Base-by-base conservation (phyloP, 1,140 invertebrate genomes). In the Macrosteles quadrilineatus region DNA sequence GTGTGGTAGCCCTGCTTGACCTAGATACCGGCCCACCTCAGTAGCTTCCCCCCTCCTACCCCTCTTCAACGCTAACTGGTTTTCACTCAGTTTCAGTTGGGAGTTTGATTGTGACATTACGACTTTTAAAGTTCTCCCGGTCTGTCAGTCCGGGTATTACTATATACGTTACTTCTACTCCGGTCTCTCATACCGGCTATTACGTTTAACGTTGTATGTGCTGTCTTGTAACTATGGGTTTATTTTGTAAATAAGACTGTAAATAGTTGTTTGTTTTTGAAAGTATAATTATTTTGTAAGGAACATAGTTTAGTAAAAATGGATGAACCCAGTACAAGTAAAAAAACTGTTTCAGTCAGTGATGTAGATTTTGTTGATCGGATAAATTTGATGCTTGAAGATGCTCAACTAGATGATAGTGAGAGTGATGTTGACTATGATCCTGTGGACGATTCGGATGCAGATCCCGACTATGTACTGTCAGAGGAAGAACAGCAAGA, bases 401-500 rank as follows among this genome's bases (percentile, higher is more conserved):
- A 43, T 17, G 36, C 36, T 9, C 36, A 43, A 43, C 36, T 43
- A 9, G 17, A 17, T 43, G 36, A 43, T 63, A n/a, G n/a, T n/a
- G 59, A 63, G 23, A n/a, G 32, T 31, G 32, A 63, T 63, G 4
- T 63, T 63, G 59, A 32, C 29, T n/a, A n/a, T n/a, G 59, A 63
- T 63, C 27, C 29, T 31, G 32, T 63, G 1, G 59, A 63, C 29
- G 23, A 63, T 63, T 63, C 59, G 14, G 59, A 63, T 63, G 59
- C 59, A 27, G 59, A 63, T 31, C 59, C 59, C 23, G 59, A 63
- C 30, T 43, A 43, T 43, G 17, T 63, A 6, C 30, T 63, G 21
- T 63, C 32, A 32, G 21, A 29, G 30, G 32, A 63, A 29, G 32
- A 63, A 29, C 19, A 32, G 59, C 29, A 63, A 31, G 59, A 63